Conservation (phyloP, 2,113 vertebrate species). For the Campylomormyrus numenius region DNA sequence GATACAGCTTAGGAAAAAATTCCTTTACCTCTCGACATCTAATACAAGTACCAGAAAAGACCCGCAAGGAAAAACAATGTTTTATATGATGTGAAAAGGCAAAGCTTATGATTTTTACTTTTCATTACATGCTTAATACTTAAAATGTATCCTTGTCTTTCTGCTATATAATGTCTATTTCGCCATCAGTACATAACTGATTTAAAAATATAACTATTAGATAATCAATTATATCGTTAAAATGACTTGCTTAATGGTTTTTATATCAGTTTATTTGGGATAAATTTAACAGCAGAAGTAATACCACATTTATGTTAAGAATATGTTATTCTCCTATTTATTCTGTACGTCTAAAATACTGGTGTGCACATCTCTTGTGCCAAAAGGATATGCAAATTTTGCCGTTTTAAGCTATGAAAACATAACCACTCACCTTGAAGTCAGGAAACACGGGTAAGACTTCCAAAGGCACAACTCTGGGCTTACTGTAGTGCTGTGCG, state of each 20-base stretch:
- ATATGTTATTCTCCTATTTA: neutral
- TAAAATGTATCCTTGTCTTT: neutral
- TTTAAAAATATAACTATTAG: neutral
- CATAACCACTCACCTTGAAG: conserved; percentile 71
- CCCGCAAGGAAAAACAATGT: neutral
- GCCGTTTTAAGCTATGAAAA: neutral
- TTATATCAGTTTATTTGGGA: neutral
- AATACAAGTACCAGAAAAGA: neutral
- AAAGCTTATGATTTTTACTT: neutral
- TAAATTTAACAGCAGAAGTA: neutral
- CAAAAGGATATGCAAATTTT: neutral
- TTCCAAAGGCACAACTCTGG: conserved; percentile 82
- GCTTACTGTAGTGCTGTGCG: conserved; percentile 84
- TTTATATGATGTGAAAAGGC: neutral
- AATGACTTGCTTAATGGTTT: neutral
- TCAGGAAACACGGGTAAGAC: conserved; percentile 84
- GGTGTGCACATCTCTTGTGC: neutral
- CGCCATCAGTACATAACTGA: neutral
- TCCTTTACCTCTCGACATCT: neutral
- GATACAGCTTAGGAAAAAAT: neutral
- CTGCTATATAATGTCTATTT: neutral
- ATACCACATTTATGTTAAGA: neutral
- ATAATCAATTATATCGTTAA: neutral
- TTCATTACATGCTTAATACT: neutral
- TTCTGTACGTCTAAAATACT: neutral